A percentile compares a stretch with the other conserved stretches of the same genome.
Conservation (phyloP, 2,797 vertebrate species). For the Tinamus major region DNA sequence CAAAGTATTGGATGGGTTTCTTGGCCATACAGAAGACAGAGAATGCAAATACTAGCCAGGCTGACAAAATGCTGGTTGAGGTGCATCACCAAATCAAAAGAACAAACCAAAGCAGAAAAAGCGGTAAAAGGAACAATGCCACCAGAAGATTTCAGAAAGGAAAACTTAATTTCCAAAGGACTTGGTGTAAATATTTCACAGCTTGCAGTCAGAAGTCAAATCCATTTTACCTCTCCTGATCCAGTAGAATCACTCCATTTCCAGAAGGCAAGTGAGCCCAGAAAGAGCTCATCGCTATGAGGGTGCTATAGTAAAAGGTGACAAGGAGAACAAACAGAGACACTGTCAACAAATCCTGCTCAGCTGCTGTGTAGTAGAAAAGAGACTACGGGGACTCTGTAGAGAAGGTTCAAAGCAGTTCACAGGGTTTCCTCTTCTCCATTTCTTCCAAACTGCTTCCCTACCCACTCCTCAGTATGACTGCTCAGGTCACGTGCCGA, state of each 20-base stretch:
- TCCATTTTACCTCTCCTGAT: not conserved
- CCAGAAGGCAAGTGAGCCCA: not conserved
- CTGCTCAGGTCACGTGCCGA: not conserved
- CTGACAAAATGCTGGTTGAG: not conserved
- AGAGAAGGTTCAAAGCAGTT: not conserved
- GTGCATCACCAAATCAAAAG: not conserved
- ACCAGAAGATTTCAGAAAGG: not conserved
- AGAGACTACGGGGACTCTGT: not conserved
- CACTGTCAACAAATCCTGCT: not conserved
- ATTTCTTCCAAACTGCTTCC: not conserved
- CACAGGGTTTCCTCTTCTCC: not conserved
- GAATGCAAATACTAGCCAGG: not conserved
- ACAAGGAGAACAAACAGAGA: not conserved
- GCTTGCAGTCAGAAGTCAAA: not conserved
- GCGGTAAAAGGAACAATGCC: not conserved
- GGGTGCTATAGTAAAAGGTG: not conserved
- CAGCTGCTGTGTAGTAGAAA: not conserved
- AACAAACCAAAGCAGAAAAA: not conserved
- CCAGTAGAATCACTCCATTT: not conserved
- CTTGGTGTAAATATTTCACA: not conserved
- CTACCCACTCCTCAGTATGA: not conserved
- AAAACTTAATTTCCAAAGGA: not conserved
- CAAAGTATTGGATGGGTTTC: not conserved
- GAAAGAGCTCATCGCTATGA: fast-evolving
- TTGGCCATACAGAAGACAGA: not conserved